These are phyloP conservation scores for Ammodytes marinus DNA, from an alignment of 2,113 vertebrate species.

Conservation along the genomic window DNA sequence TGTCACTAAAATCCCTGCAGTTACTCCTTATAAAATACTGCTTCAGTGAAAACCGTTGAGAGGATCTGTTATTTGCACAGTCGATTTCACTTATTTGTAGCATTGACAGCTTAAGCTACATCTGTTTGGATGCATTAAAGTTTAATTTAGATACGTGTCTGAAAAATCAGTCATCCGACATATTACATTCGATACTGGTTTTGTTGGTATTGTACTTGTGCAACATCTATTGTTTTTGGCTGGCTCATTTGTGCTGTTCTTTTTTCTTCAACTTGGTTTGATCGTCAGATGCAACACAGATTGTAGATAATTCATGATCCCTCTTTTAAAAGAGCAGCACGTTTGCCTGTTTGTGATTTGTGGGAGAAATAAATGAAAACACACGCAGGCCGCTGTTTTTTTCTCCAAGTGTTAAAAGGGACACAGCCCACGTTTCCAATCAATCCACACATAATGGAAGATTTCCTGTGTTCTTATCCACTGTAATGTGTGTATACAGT, in stretches of 20 bases:
- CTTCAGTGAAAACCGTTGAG: too few relatives aligned
- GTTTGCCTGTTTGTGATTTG: not conserved
- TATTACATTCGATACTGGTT: not conserved
- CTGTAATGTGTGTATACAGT: conserved; percentile 2
- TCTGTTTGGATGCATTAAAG: not conserved
- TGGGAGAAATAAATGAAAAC: not conserved
- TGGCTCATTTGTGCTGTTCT: not conserved
- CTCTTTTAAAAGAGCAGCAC: not conserved
- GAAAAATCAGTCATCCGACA: not conserved
- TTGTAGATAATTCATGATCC: not conserved
- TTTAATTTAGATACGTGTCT: not conserved
- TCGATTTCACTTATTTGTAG: not conserved
- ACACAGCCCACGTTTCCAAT: not conserved
- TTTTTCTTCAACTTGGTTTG: not conserved
- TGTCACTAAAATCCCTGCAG: not conserved
- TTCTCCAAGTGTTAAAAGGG: not conserved
- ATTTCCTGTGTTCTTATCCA: conserved; percentile 12
- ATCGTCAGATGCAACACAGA: conserved; percentile 3
- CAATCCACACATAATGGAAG: conserved; percentile 14
- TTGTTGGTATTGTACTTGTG: not conserved
- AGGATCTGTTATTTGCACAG: too few relatives aligned
- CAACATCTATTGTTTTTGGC: not conserved
- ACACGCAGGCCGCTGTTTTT: not conserved
- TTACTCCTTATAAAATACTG: not conserved
- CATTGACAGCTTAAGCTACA: not conserved